These are phyloP conservation scores for Cydia strobilella DNA, from an alignment of 1,140 invertebrate species.

Conservation along the genomic window DNA sequence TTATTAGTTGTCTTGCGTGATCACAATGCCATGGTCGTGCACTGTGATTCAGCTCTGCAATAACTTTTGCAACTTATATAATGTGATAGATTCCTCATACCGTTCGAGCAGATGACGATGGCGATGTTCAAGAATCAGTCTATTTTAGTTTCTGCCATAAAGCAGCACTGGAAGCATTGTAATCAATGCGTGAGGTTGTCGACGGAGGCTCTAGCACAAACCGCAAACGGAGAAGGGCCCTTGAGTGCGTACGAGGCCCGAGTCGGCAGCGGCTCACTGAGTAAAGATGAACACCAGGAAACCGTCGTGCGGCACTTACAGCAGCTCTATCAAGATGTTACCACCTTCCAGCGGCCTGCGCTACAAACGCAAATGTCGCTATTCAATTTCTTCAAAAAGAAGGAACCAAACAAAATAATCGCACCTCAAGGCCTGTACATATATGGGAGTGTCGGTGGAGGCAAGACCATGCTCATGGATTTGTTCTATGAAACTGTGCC, in stretches of 20 bases:
- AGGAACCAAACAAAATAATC: slow-evolving; percentile 72
- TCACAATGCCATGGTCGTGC: slow-evolving; percentile 11
- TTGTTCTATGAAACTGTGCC: slow-evolving; percentile 90
- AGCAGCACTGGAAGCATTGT: slow-evolving; percentile 50
- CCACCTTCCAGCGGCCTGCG: slow-evolving; percentile 79
- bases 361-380: slow-evolving; percentile 76
- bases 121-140: slow-evolving; percentile 57
- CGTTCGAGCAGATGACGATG: slow-evolving; percentile 42
- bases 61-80: slow-evolving; percentile 44
- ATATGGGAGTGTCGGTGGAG: slow-evolving; percentile 93
- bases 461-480: slow-evolving; percentile 99
- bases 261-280: slow-evolving; percentile 80
- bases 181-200: slow-evolving; percentile 57
- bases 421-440: slow-evolving; percentile 90
- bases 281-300: slow-evolving; percentile 86
- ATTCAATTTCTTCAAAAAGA: slow-evolving; percentile 72
- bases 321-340: slow-evolving; percentile 84
- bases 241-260: slow-evolving; percentile 80
- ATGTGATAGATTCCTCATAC: slow-evolving; percentile 42
- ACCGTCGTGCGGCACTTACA: slow-evolving; percentile 86
- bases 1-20: slow-evolving; percentile 20
- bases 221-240: slow-evolving; percentile 66
- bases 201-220: slow-evolving; percentile 53
- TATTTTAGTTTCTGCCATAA: slow-evolving; percentile 49
- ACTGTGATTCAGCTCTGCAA: slow-evolving; percentile 12